These are phyloP conservation scores for Ceratotherium simum DNA, from an alignment of 2,113 vertebrate species.

Conservation along the genomic window DNA sequence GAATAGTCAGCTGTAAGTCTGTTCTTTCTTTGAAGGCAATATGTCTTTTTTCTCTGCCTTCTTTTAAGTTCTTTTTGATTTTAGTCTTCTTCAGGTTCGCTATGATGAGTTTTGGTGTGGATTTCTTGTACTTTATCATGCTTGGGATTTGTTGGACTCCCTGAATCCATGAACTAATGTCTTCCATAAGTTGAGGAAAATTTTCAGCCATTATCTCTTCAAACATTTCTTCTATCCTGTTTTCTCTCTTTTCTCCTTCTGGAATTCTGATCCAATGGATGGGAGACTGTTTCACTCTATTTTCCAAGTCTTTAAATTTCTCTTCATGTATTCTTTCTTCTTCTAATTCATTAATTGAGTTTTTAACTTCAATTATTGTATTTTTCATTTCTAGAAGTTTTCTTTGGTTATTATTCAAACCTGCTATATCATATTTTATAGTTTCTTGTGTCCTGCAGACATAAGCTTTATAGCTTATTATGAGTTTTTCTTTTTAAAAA, in stretches of 20 bases:
- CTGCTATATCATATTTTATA: neutral
- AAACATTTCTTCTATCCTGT: neutral
- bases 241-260: neutral
- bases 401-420: neutral
- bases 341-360: neutral
- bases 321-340: neutral
- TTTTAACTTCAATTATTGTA: neutral
- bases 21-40: neutral
- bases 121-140: constrained; percentile 2
- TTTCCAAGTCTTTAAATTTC: neutral
- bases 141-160: neutral
- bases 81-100: neutral
- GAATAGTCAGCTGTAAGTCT: neutral
- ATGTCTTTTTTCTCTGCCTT: neutral
- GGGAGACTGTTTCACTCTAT: neutral
- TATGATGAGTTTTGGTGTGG: neutral
- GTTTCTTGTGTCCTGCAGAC: neutral
- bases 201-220: neutral
- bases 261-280: neutral
- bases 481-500: neutral
- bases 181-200: neutral
- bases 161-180: neutral
- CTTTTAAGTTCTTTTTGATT: neutral
- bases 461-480: neutral
- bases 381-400: neutral